These are phyloP conservation scores for Tinea pellionella DNA, from an alignment of 2,888 invertebrate genomes.

Conservation along the genomic window DNA sequence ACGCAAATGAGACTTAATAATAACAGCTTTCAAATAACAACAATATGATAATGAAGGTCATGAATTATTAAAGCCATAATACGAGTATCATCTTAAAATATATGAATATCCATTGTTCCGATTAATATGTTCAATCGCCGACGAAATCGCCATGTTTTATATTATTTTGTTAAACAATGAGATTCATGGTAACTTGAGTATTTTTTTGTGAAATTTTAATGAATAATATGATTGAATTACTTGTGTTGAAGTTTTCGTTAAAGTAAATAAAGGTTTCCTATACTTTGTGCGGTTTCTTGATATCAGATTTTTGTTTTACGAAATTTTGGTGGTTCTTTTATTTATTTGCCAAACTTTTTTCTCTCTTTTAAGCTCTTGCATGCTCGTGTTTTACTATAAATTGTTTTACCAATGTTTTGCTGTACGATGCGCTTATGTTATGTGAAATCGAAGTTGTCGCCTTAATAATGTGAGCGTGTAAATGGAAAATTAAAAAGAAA, in stretches of 20 bases:
- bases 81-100: constrained; percentile 46
- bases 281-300: constrained; percentile 1
- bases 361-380: not conserved
- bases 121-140: not conserved
- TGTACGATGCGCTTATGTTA: constrained; percentile 2
- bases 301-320: not conserved
- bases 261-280: constrained; percentile 19
- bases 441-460: constrained; percentile 11
- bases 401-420: not conserved
- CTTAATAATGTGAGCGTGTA: constrained; percentile 4
- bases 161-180: constrained; percentile 51
- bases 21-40: not conserved
- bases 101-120: constrained; percentile 53
- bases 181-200: constrained; percentile 54
- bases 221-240: constrained; percentile 38
- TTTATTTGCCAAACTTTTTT: not conserved
- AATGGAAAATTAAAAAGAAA: constrained; percentile 2
- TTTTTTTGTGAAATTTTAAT: constrained; percentile 56
- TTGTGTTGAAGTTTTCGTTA: constrained; percentile 25
- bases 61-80: constrained; percentile 48
- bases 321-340: not conserved
- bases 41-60: constrained; percentile 36
- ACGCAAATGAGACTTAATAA: not conserved
- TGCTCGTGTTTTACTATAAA: not conserved
- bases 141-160: constrained; percentile 27